phyloP scores from a whole-genome alignment of 2,888 invertebrate genomes.

The Mycogona germanica region DNA sequence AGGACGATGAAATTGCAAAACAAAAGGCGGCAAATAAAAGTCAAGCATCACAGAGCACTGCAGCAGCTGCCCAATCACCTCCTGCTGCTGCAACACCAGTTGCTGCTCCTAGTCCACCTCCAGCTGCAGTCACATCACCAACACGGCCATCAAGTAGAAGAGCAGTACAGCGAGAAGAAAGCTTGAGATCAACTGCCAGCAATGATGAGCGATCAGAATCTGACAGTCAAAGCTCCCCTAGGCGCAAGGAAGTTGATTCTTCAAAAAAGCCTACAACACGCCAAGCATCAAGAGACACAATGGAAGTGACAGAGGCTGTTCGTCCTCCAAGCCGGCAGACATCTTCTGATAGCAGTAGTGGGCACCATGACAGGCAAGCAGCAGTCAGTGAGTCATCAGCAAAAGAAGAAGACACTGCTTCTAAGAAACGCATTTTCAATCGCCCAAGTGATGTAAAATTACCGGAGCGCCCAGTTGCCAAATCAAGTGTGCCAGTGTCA shows the following conservation, averaged over 20 bases:
- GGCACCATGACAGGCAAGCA: not conserved
- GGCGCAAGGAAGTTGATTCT: no score
- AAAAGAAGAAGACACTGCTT: constrained; percentile 9
- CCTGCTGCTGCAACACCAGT: constrained; percentile 5
- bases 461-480: not conserved
- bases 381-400: constrained; percentile 15
- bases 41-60: constrained; percentile 20
- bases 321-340: constrained; percentile 18
- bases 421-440: constrained; percentile 12
- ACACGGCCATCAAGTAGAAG: not conserved
- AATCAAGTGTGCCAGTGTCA: no score
- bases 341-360: constrained; percentile 6
- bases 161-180: no score
- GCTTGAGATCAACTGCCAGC: no score
- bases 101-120: constrained; percentile 1
- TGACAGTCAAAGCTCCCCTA: no score
- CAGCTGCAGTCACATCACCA: not conserved
- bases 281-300: constrained; percentile 9
- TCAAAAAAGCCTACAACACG: constrained; percentile 3
- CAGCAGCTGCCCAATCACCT: constrained; percentile 4
- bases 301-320: constrained; percentile 12
- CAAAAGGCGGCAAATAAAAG: constrained; percentile 36
- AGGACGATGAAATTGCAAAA: constrained; percentile 77
- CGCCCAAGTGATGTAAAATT: not conserved
- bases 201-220: no score